A percentile compares a stretch with the other conserved stretches of the same genome.
These are phyloP conservation scores for Panzeria rudis DNA, from an alignment of 2,888 invertebrate species.

Conservation along the genomic window DNA sequence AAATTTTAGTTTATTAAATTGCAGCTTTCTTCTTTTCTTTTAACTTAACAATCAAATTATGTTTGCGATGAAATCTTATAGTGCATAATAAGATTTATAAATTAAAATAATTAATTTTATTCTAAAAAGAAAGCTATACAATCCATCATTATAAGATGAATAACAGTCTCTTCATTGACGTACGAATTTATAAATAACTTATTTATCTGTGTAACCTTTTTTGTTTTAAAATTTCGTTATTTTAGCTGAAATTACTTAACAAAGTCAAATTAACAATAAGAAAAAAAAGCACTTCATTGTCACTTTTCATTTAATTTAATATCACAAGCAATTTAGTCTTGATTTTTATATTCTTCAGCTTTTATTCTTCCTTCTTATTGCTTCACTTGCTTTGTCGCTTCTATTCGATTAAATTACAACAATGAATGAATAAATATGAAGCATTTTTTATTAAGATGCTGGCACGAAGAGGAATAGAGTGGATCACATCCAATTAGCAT, in stretches of 20 bases:
- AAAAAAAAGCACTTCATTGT: constrained; percentile 19
- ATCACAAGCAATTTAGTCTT: background rate
- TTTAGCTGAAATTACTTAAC: background rate
- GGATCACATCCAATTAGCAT: constrained; percentile 80
- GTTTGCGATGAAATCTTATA: background rate
- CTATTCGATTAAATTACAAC: constrained; percentile 48
- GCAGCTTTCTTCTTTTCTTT: too few species aligned
- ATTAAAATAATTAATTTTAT: too few species aligned
- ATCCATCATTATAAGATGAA: background rate
- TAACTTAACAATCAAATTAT: too few species aligned
- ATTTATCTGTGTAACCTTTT: background rate
- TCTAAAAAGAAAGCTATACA: background rate
- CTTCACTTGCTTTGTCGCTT: constrained; percentile 5
- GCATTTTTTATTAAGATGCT: constrained; percentile 19
- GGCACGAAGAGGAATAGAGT: constrained; percentile 1
- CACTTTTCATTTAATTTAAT: constrained; percentile 33
- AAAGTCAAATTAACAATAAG: background rate
- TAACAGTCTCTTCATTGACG: background rate
- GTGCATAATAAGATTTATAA: background rate
- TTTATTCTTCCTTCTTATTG: background rate
- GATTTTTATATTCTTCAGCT: constrained; percentile 7
- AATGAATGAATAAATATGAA: constrained; percentile 21
- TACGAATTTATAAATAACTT: background rate
- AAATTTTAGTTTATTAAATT: too few species aligned
- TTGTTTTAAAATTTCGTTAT: constrained; percentile 8